Base-by-base conservation (phyloP, 1,140 invertebrate species). In the Rhopalosiphum padi region DNA sequence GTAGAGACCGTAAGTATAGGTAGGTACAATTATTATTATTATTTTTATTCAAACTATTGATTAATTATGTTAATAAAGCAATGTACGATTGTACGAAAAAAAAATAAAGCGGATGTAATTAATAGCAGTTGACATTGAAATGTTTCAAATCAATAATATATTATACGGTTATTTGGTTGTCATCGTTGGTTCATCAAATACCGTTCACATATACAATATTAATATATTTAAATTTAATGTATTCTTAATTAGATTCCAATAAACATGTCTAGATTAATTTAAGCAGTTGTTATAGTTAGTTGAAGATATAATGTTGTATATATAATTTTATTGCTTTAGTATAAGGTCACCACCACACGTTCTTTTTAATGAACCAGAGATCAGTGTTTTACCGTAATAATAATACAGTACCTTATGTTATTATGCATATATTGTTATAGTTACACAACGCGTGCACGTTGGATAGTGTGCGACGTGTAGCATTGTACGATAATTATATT, bases 241-340 rank as follows among this genome's bases (percentile, higher is more conserved):
- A 83, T 41, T 41, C 15, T 83, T 83, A 83, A 83, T 83, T 35
- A 83, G 82, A 83, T 83, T 23, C 82, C 60, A 77, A 77, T 77
- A 77, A 77, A 77, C 60, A 77, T 77, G 60, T 77, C 60, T n/a
- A 68, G 60, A 68, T 68, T 68, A n/a, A 77, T 77, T 35, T n/a
- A 77, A 77, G 60, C 60, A n/a, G 60, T 35, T n/a, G 60, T n/a
- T 77, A 35, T 77, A 35, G 60, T 77, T n/a, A 6, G 15, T 15
- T 15, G 11, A 35, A n/a, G 60, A 77, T 30, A 77, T 77, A 77
- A n/a, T n/a, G 60, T 77, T 35, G 30, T 35, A 77, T n/a, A 18
- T 35, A 77, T n/a, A n/a, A 77, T 77, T 18, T n/a, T 77, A n/a
- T n/a, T 18, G 30, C 60, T 77, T 6, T 6, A 15, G 55, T 60